Percentiles rank a stretch among this genome's conserved stretches.
Evolutionary conservation across 2,888 invertebrate species (phyloP).

Genomic region (Dynastes maya): DNA sequence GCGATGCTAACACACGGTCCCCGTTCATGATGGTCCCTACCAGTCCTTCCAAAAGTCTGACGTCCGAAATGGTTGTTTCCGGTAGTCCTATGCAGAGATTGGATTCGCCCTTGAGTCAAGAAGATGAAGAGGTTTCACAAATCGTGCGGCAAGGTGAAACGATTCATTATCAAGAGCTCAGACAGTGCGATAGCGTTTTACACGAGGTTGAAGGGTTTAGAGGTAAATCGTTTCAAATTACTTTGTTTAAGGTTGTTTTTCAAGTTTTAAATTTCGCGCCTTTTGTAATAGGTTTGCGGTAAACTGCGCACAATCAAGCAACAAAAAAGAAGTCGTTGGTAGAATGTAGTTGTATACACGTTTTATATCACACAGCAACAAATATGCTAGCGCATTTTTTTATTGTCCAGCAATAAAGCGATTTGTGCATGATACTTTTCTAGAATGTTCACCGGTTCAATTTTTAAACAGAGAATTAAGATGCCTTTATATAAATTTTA

Average conservation of each 20-base stretch:
- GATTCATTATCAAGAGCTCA: conserved; percentile 57
- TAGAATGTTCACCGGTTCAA: no score
- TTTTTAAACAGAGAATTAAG: no score
- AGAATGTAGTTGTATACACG: no score
- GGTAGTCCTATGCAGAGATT: conserved; percentile 64
- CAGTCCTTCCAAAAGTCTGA: conserved; percentile 65
- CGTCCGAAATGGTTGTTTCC: conserved; percentile 65
- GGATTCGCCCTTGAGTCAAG: conserved; percentile 68
- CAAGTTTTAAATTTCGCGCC: background rate
- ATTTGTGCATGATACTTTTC: no score
- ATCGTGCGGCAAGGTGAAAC: conserved; percentile 70
- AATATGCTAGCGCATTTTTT: no score
- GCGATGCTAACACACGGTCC: conserved; percentile 51
- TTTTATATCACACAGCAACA: no score
- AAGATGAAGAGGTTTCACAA: conserved; percentile 74
- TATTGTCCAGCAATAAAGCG: no score
- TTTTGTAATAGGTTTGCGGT: no score
- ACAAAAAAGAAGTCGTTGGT: no score
- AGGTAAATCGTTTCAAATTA: conserved; percentile 44
- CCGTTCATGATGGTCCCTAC: conserved; percentile 59
- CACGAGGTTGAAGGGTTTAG: conserved; percentile 63
- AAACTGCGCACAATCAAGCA: no score
- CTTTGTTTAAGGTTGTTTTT: background rate
- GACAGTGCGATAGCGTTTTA: conserved; percentile 69
- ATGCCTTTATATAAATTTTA: no score